Evolutionary conservation across 2,797 vertebrate species (phyloP).

Genomic region (Pangasius sanitwongsei): DNA sequence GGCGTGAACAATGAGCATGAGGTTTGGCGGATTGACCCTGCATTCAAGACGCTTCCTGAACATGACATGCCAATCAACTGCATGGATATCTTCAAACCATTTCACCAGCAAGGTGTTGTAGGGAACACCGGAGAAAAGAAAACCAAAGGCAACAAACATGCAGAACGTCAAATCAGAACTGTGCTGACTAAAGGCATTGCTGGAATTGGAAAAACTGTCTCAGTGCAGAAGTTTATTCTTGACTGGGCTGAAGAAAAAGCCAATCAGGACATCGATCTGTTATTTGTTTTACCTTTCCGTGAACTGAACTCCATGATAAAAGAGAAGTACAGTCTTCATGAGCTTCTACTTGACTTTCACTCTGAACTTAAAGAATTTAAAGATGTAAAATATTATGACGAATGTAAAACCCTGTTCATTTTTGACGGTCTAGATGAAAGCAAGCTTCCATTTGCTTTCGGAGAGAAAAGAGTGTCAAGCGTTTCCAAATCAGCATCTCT

Average conservation of each 20-base stretch:
- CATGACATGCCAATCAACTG: conserved; percentile 9
- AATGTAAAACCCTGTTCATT: not conserved
- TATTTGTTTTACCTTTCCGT: conserved; percentile 22
- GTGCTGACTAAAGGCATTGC: conserved; percentile 30
- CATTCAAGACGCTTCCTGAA: not conserved
- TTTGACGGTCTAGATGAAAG: not conserved
- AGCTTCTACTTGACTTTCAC: not conserved
- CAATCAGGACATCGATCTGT: conserved; percentile 34
- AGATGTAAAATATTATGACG: not conserved
- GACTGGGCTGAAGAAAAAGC: conserved; percentile 41
- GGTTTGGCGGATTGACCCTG: conserved; percentile 17
- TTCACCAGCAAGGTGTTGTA: not conserved
- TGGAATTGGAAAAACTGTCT: conserved; percentile 14
- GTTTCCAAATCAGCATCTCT: not conserved
- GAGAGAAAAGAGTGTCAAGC: not conserved
- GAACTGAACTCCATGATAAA: not conserved
- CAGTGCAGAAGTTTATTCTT: conserved; percentile 33
- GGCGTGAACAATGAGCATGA: conserved; percentile 22
- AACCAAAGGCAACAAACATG: not conserved
- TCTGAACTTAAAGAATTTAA: not conserved
- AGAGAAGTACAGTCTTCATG: not conserved
- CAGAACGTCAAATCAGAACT: not conserved
- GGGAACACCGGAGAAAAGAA: not conserved
- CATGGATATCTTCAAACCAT: conserved; percentile 39
- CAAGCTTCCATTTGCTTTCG: not conserved